Conservation (phyloP, 1,140 invertebrate genomes). For the Stegodyphus mimosarum region DNA sequence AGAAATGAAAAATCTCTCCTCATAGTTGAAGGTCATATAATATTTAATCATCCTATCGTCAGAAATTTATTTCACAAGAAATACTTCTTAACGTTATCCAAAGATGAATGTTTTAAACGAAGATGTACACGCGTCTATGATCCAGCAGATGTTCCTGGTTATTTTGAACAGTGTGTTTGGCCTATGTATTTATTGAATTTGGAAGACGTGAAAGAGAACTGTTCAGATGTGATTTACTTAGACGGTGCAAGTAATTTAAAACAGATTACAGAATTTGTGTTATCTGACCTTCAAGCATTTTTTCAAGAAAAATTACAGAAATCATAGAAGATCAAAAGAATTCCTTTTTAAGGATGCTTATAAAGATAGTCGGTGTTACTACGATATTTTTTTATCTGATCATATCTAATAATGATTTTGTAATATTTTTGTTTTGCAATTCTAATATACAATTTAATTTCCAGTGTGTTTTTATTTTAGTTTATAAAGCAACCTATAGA, state of each 20-base stretch:
- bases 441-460: background rate
- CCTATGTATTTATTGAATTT: slow-evolving; percentile 66
- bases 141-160: slow-evolving; percentile 67
- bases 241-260: slow-evolving; percentile 9
- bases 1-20: slow-evolving; percentile 68
- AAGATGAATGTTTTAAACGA: slow-evolving; percentile 64
- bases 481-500: too few species aligned
- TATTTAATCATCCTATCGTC: slow-evolving; percentile 75
- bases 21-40: slow-evolving; percentile 81
- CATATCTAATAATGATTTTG: background rate
- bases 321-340: too few species aligned
- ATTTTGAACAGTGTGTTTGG: slow-evolving; percentile 68
- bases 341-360: too few species aligned
- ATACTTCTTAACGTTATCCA: slow-evolving; percentile 65
- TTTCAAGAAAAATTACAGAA: too few species aligned
- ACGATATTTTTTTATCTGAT: too few species aligned
- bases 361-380: too few species aligned
- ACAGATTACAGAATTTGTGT: slow-evolving; percentile 6
- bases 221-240: slow-evolving; percentile 34
- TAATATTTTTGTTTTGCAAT: background rate
- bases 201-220: slow-evolving; percentile 58
- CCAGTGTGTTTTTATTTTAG: too few species aligned
- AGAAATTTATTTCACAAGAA: slow-evolving; percentile 65
- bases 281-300: background rate
- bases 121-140: slow-evolving; percentile 64